These are phyloP conservation scores for Formica selysi DNA, from an alignment of 1,140 invertebrate genomes.

Conservation along the genomic window DNA sequence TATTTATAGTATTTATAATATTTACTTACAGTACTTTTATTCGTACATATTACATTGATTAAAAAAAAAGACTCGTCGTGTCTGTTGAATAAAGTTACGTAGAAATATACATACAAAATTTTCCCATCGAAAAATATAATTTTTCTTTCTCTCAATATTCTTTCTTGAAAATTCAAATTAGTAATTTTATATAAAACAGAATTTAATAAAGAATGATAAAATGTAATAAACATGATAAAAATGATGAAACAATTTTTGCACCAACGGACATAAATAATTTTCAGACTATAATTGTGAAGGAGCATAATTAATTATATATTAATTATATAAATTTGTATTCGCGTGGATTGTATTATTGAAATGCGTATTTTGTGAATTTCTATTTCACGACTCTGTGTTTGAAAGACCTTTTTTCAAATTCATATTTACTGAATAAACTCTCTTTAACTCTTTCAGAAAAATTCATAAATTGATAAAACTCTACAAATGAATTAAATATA, in stretches of 20 bases:
- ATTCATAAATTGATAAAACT: not conserved
- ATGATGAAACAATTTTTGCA: not conserved
- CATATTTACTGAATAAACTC: not conserved
- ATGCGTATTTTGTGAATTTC: not conserved
- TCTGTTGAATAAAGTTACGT: not conserved
- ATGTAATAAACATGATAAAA: not conserved
- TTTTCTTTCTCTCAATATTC: not conserved
- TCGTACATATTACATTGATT: not conserved
- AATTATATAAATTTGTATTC: slow-evolving; percentile 21
- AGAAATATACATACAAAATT: not conserved
- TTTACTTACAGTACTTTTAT: too few relatives aligned
- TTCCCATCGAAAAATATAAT: not conserved
- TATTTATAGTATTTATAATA: not conserved
- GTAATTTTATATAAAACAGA: not conserved
- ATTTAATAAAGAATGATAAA: not conserved
- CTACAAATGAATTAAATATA: too few relatives aligned
- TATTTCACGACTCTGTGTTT: not conserved
- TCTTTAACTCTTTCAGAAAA: not conserved
- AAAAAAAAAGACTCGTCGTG: not conserved
- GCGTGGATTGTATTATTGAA: not conserved
- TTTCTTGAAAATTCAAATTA: not conserved
- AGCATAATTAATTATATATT: slow-evolving; percentile 23
- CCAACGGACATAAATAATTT: not conserved
- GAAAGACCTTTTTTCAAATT: slow-evolving; percentile 4
- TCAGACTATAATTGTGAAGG: not conserved